phyloP scores from a whole-genome alignment of 2,797 vertebrate species.

The Epinephelus coioides region DNA sequence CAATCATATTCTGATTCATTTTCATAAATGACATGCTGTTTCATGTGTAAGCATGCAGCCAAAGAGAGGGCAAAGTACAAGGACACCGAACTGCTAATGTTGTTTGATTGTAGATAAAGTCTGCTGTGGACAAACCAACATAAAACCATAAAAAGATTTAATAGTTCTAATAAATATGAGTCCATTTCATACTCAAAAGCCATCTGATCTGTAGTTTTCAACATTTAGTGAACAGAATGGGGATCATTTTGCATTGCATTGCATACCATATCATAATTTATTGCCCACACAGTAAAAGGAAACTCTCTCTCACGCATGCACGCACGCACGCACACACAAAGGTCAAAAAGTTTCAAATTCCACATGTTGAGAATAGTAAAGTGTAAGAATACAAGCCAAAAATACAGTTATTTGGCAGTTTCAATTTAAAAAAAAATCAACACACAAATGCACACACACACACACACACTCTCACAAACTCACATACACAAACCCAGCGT shows the following conservation, averaged over 20 bases:
- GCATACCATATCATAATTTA: background rate
- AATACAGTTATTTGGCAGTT: background rate
- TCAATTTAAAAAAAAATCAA: background rate
- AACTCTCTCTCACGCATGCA: background rate
- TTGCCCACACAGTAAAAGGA: background rate
- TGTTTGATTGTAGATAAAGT: constrained; percentile 6
- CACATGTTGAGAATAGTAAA: background rate
- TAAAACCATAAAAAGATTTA: background rate
- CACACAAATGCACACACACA: constrained; percentile 2
- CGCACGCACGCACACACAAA: background rate
- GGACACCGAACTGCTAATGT: background rate
- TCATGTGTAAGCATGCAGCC: constrained; percentile 1
- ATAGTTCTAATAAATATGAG: background rate
- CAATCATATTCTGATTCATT: background rate
- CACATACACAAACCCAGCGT: constrained; percentile 22
- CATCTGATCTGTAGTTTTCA: background rate
- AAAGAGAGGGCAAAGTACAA: constrained; percentile 26
- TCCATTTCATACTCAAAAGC: background rate
- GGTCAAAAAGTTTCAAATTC: background rate
- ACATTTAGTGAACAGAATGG: background rate
- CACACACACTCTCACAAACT: constrained; percentile 12
- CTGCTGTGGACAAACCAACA: background rate
- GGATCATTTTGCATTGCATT: background rate
- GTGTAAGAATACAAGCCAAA: background rate
- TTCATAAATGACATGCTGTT: constrained; percentile 16